phyloP scores from a whole-genome alignment of 2,888 invertebrate genomes.

The Drosophila austrosaltans region DNA sequence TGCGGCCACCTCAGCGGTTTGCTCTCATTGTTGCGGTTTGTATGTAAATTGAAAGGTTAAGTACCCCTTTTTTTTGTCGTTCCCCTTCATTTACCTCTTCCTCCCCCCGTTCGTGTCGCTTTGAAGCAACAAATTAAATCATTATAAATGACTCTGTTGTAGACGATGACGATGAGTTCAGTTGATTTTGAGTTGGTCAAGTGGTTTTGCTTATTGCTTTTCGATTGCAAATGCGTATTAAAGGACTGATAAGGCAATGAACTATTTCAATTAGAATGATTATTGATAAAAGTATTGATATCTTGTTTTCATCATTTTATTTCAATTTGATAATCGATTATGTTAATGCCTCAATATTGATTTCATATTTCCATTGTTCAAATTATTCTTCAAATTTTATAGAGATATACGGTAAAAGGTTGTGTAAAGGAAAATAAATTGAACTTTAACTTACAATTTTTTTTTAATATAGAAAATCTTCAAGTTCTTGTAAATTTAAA shows the following conservation, averaged over 20 bases:
- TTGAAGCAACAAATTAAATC: constrained; percentile 68
- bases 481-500: no score
- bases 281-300: no score
- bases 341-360: no score
- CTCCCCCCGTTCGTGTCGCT: not conserved
- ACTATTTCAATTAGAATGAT: not conserved
- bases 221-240: constrained; percentile 26
- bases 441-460: no score
- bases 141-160: constrained; percentile 45
- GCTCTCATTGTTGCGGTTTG: constrained; percentile 71
- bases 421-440: no score
- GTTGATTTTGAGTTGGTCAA: not conserved
- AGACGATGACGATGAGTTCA: constrained; percentile 8
- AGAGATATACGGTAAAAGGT: no score
- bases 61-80: constrained; percentile 39
- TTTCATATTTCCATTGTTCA: no score
- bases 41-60: constrained; percentile 65
- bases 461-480: no score
- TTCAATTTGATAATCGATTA: no score
- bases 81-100: not conserved
- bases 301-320: no score
- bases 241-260: constrained; percentile 33
- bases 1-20: constrained; percentile 53
- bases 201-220: constrained; percentile 7
- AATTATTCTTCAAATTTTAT: no score